Base-by-base conservation (phyloP, 2,113 vertebrate species). In the Vicugna pacos region DNA sequence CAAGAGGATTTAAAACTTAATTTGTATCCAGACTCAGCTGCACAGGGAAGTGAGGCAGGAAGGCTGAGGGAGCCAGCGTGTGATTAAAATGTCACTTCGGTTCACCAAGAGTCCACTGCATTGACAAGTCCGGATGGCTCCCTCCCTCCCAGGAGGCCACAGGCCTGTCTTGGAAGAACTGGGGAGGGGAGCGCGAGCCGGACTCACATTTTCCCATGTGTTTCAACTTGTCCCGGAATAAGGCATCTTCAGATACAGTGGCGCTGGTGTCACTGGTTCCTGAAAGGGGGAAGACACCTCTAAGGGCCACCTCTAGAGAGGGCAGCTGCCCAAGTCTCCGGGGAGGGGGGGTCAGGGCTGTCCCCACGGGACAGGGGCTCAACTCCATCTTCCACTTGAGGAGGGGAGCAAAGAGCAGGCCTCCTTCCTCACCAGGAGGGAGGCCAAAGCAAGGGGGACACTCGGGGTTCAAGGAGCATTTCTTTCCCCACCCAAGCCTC, bases 131-230 rank as follows among this genome's bases (percentile, higher is more conserved):
- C 42, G 12, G 79, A 46, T 12, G 42, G 84, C 38, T 75, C 85
- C 89, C 58, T 87, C 54, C 87, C 79, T 50, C 52, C 69, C 30
- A 0, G 3, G 42, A 89, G 60, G 77, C 65, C 95, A 89, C 79
- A 10, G 58, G 42, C 72, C 50, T 10, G 22, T 58, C 54, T 84
- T 67, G 12, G 58, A 7, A 76, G 16, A 46, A 22, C 38, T 5
- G n/a, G 32, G 35, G 60, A 30, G 28, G 10, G 52, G 58, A 70
- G 4, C 5, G 2, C 32, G 17, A 42, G 42, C 52, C 0, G 2
- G 0, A 99, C 99, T 99, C 98, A 99, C 99, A 99, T 98, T 99
- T 99, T 3, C 99, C 99, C 99, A 99, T 99, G 99, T 99, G 99
- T 97, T 99, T 99, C 96, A 99, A 98, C 98, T 99, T 99, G 99